phyloP scores from a whole-genome alignment of 2,113 vertebrate genomes.

The Chlorodrepanis virens region DNA sequence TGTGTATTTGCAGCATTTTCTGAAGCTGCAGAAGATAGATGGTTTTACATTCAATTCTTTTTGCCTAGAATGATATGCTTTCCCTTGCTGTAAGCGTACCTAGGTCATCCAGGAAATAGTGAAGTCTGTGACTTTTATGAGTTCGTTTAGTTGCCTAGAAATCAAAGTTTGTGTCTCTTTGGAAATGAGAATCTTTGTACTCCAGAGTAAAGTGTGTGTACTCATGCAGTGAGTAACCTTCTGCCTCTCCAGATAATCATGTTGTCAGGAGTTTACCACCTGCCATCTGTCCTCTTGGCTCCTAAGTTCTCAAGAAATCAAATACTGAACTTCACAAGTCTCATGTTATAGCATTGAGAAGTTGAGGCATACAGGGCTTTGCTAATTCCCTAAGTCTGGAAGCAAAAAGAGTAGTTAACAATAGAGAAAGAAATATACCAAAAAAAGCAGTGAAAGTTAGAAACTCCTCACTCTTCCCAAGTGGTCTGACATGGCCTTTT shows the following conservation, averaged over 20 bases:
- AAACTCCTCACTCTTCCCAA: background rate
- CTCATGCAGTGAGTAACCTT: background rate
- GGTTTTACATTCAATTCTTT: background rate
- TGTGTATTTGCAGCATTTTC: background rate
- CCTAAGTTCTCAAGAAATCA: background rate
- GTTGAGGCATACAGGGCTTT: background rate
- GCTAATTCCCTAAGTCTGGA: background rate
- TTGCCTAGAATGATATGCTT: background rate
- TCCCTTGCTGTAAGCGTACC: background rate
- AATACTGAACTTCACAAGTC: background rate
- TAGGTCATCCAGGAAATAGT: background rate
- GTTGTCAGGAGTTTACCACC: background rate
- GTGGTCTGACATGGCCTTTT: background rate
- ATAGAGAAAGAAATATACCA: background rate
- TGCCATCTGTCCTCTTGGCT: background rate
- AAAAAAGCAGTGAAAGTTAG: background rate
- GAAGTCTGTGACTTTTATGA: background rate
- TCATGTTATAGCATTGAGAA: background rate
- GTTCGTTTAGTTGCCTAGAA: background rate
- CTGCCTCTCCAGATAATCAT: background rate
- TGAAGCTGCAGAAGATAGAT: background rate
- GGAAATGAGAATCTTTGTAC: background rate
- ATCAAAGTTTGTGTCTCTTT: background rate
- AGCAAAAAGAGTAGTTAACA: background rate
- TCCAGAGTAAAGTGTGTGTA: background rate